Evolutionary conservation across 2,113 vertebrate genomes (phyloP), one percentile per base, ranked within the genome.

Genomic region (Alosa alosa): DNA sequence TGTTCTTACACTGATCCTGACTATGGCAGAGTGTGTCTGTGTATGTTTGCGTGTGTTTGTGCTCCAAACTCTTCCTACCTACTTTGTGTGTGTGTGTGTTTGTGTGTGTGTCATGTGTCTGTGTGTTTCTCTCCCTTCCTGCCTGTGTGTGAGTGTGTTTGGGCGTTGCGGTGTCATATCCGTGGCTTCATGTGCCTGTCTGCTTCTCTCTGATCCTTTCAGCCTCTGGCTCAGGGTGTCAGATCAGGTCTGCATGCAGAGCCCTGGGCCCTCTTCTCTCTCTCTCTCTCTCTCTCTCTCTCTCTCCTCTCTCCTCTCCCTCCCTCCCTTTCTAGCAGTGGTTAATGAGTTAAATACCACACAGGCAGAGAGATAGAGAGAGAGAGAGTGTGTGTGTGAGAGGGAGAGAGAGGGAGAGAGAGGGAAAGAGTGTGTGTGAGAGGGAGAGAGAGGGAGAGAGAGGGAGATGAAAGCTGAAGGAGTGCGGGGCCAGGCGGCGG

Each of bases 361-460:
- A 93, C 92, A 93, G 89, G 87, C 90, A 88, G 92, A 88, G 90
- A 92, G 93, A 94, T 92, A 93, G 90, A 94, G 41, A 88, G 92
- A 88, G 90, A 93, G 90, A 94, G 41, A 1, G 41, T 44, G 41
- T 44, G 41, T 44, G 41, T 44, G 41, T 2, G 20, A 47, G 89
- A 85, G 82, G 89, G 84, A 90, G 91, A 88, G 92, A 88, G 31
- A 92, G 93, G 92, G 92, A 92, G 90, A 93, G 18, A 45, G 90
- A 84, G 83, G 90, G 82, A 89, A 90, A 88, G 91, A 88, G 41
- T 44, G 41, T 44, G 41, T 44, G 41, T 44, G 41, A 88, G 31
- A 92, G 93, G 92, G 83, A 90, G 82, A 89, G 91, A 88, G 91
- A 88, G 41, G 81, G 50, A 52, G 50, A 52, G 50, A 15, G 50